Conservation (phyloP, 2,797 vertebrate species). For the Bovichtus variegatus region DNA sequence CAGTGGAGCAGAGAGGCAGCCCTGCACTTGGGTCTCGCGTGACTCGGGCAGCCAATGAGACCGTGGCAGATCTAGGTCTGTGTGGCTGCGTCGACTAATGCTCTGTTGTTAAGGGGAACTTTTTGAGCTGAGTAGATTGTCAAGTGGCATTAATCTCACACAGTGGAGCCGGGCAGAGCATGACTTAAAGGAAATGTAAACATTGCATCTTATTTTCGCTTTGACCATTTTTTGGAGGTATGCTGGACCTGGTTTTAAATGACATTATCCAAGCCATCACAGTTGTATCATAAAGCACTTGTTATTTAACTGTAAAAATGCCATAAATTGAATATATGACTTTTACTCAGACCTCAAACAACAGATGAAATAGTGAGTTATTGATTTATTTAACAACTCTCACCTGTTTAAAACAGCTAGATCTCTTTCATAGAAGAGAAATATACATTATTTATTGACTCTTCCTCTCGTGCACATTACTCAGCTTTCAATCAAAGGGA, state of each 20-base stretch:
- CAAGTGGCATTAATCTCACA: slow-evolving; percentile 76
- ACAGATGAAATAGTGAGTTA: slow-evolving; percentile 22
- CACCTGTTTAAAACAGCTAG: slow-evolving; percentile 10
- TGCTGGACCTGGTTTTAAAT: slow-evolving; percentile 7
- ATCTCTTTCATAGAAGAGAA: slow-evolving; percentile 29
- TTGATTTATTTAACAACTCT: slow-evolving; percentile 64
- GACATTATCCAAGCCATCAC: not conserved
- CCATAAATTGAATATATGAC: slow-evolving; percentile 1
- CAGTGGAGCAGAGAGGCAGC: slow-evolving; percentile 74
- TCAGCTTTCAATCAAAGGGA: slow-evolving; percentile 48
- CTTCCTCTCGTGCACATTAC: slow-evolving; percentile 43
- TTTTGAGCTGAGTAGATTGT: slow-evolving; percentile 79
- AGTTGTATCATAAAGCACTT: not conserved
- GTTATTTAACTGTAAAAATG: slow-evolving; percentile 7
- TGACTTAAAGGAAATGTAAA: slow-evolving; percentile 68
- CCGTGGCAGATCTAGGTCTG: slow-evolving; percentile 77
- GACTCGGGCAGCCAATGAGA: slow-evolving; percentile 82
- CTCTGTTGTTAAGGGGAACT: slow-evolving; percentile 84
- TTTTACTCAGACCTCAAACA: not conserved
- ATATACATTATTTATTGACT: slow-evolving; percentile 59
- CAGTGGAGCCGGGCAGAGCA: slow-evolving; percentile 50
- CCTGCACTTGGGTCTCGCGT: slow-evolving; percentile 68
- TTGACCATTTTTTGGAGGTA: slow-evolving; percentile 17
- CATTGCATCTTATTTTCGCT: slow-evolving; percentile 34
- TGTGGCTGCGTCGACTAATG: slow-evolving; percentile 78